Evolutionary conservation across 2,888 invertebrate species (phyloP).

Genomic region (Leucophenga montana): DNA sequence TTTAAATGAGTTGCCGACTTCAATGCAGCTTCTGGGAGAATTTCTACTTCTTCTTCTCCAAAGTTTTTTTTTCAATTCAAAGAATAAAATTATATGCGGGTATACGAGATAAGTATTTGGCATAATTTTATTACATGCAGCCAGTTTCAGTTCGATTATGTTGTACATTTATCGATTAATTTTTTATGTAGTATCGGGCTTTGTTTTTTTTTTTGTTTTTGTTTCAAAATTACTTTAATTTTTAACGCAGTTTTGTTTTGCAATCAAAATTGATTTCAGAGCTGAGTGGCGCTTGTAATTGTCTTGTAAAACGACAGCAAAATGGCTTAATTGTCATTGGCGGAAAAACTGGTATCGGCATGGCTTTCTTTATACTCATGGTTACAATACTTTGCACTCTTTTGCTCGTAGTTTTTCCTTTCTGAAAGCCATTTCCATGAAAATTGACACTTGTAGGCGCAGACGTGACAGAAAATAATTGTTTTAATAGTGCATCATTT

Average conservation of each 20-base stretch:
- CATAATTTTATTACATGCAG: neutral
- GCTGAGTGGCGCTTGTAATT: neutral
- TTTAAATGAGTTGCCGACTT: constrained; percentile 15
- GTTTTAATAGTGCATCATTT: too few species aligned
- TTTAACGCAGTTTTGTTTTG: neutral
- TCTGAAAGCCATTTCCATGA: too few species aligned
- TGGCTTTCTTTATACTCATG: too few species aligned
- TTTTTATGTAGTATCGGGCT: neutral
- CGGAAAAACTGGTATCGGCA: too few species aligned
- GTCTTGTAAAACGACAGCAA: neutral
- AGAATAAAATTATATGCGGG: neutral
- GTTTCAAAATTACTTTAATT: neutral
- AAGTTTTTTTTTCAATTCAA: neutral
- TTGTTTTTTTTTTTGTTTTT: too few species aligned
- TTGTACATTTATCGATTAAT: neutral
- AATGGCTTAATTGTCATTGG: neutral
- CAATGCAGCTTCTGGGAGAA: neutral
- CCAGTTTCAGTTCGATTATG: neutral
- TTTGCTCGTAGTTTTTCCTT: too few species aligned
- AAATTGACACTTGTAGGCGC: too few species aligned
- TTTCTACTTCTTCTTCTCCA: neutral
- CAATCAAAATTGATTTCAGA: neutral
- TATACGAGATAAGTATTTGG: too few species aligned
- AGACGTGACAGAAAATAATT: too few species aligned
- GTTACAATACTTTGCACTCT: too few species aligned